These are phyloP conservation scores for Scylla paramamosain DNA, from an alignment of 1,140 invertebrate species.

Conservation along the genomic window DNA sequence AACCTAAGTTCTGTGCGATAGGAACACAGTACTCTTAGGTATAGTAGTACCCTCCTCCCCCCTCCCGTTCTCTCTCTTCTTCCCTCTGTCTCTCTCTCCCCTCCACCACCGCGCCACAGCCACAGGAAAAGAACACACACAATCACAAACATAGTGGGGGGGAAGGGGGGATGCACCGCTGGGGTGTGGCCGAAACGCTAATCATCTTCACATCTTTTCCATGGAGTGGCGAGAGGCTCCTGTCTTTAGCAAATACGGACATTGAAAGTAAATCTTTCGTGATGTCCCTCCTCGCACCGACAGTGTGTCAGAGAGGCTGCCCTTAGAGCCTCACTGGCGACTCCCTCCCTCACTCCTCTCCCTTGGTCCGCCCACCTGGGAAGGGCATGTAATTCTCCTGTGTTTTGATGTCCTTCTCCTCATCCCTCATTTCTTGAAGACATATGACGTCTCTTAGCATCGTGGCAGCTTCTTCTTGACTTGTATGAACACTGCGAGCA, in stretches of 20 bases:
- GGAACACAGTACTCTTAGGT: neutral
- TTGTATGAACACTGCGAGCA: neutral
- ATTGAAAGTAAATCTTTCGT: no score
- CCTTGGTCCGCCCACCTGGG: neutral
- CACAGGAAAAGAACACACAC: neutral
- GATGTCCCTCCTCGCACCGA: no score
- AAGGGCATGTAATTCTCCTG: neutral
- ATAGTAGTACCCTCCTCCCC: neutral
- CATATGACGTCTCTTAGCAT: neutral
- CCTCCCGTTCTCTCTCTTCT: slow-evolving; percentile 25
- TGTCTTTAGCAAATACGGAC: no score
- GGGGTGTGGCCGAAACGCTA: neutral
- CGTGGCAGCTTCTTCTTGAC: neutral
- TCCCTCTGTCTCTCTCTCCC: slow-evolving; percentile 1
- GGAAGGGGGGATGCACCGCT: neutral
- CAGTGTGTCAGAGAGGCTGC: no score
- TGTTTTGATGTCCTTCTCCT: neutral
- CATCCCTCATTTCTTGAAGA: neutral
- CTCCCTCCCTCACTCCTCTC: slow-evolving; percentile 1
- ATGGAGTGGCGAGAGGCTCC: no score
- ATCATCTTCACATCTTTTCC: neutral
- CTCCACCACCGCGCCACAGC: neutral
- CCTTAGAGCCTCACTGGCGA: neutral
- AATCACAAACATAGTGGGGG: neutral
- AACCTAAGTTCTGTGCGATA: no score